A percentile compares a stretch with the other conserved stretches of the same genome.
Conservation (phyloP, 92 coral and sea anemone species). For the Palythoa grandis region DNA sequence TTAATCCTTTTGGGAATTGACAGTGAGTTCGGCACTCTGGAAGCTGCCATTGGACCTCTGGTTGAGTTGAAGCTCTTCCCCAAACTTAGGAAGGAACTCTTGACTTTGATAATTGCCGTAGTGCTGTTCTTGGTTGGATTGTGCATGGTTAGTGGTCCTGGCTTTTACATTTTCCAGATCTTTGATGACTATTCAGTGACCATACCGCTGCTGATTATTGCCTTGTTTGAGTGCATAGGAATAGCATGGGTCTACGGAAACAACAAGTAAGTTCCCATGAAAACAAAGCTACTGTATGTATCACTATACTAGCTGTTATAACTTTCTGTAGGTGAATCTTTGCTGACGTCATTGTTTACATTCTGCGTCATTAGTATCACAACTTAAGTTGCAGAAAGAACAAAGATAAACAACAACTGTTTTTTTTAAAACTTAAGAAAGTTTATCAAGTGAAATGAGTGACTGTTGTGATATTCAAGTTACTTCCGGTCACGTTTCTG, state of each 20-base stretch:
- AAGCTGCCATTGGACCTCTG: conserved; percentile 98
- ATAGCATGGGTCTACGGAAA: conserved; percentile 97
- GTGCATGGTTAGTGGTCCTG: conserved; percentile 89
- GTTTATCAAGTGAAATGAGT: too few species aligned
- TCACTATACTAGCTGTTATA: not conserved
- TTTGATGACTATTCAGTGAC: conserved; percentile 98
- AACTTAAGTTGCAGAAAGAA: too few species aligned
- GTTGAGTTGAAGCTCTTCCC: conserved; percentile 93
- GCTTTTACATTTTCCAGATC: conserved; percentile 92
- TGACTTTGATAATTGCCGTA: conserved; percentile 80
- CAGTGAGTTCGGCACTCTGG: conserved; percentile 99
- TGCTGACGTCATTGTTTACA: too few species aligned
- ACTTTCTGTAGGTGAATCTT: too few species aligned
- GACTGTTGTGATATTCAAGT: too few species aligned
- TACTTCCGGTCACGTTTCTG: too few species aligned
- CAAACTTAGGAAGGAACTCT: conserved; percentile 83
- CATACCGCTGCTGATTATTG: conserved; percentile 93
- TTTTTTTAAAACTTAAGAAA: not conserved
- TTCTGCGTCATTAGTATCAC: too few species aligned
- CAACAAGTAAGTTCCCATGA: conserved; percentile 69
- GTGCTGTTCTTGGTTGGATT: conserved; percentile 86
- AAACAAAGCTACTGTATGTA: not conserved
- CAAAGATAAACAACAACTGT: too few species aligned
- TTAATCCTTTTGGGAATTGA: conserved; percentile 96
- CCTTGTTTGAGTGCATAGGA: conserved; percentile 98